Percentiles rank a stretch among this genome's conserved stretches.
phyloP scores from a whole-genome alignment of 1,140 invertebrate species.

The Nasonia vitripennis region DNA sequence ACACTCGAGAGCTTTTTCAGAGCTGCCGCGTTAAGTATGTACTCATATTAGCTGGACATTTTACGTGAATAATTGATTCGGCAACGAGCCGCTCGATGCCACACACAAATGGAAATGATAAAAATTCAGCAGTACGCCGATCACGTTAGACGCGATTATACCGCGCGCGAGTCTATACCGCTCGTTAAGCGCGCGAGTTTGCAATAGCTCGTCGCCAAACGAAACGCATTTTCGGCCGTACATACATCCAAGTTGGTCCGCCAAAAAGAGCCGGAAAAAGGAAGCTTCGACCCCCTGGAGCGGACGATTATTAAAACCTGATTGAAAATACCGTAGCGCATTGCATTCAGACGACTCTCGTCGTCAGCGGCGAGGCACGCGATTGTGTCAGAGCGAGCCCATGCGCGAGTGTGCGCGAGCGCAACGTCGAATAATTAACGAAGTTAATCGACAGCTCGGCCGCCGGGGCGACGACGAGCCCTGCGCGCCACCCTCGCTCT shows the following conservation, averaged over 20 bases:
- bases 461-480: conserved; percentile 66
- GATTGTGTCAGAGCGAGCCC: conserved; percentile 18
- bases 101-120: background rate
- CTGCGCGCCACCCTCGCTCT: background rate
- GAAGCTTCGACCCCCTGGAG: background rate
- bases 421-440: conserved; percentile 69
- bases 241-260: background rate
- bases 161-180: background rate
- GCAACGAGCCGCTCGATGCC: too few relatives aligned
- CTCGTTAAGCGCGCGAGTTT: too few relatives aligned
- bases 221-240: background rate
- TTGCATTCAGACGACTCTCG: conserved; percentile 39
- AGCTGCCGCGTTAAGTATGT: too few relatives aligned
- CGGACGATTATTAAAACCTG: conserved; percentile 64
- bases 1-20: too few relatives aligned
- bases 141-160: background rate
- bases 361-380: background rate
- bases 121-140: background rate
- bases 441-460: conserved; percentile 70
- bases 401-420: conserved; percentile 46
- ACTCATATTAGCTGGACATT: background rate
- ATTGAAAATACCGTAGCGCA: conserved; percentile 56
- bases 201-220: background rate
- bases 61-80: background rate
- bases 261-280: conserved; percentile 33